phyloP scores from a whole-genome alignment of 2,888 invertebrate genomes.

The Sthenelais limicola region DNA sequence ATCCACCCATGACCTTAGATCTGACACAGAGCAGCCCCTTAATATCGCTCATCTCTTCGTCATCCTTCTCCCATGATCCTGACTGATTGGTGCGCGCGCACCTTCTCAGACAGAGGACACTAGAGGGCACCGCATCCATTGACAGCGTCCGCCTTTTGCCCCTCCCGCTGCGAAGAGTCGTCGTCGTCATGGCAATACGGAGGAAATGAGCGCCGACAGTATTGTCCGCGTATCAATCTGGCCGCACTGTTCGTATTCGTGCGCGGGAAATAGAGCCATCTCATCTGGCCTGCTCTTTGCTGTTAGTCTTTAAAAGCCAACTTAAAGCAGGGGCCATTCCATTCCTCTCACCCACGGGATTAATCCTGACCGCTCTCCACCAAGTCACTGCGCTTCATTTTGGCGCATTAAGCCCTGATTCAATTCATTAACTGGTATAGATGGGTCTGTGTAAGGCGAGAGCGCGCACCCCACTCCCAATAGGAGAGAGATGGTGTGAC shows the following conservation, averaged over 20 bases:
- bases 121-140: too few relatives aligned
- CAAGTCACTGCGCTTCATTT: not conserved
- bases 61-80: too few relatives aligned
- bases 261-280: conserved; percentile 29
- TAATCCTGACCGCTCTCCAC: conserved; percentile 26
- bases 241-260: not conserved
- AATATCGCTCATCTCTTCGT: too few relatives aligned
- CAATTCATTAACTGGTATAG: conserved; percentile 17
- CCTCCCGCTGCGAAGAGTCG: not conserved
- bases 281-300: conserved; percentile 17
- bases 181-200: not conserved
- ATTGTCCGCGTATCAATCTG: conserved; percentile 21
- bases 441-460: not conserved
- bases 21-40: too few relatives aligned
- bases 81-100: not conserved
- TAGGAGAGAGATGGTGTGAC: too few relatives aligned
- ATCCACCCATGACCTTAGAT: too few relatives aligned
- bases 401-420: conserved; percentile 28
- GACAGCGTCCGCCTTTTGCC: too few relatives aligned
- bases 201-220: conserved; percentile 26
- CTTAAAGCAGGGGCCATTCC: not conserved
- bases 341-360: too few relatives aligned
- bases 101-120: too few relatives aligned
- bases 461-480: too few relatives aligned
- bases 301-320: conserved; percentile 29